Evolutionary conservation across 2,113 vertebrate species (phyloP).

Genomic region (Tamias sibiricus): DNA sequence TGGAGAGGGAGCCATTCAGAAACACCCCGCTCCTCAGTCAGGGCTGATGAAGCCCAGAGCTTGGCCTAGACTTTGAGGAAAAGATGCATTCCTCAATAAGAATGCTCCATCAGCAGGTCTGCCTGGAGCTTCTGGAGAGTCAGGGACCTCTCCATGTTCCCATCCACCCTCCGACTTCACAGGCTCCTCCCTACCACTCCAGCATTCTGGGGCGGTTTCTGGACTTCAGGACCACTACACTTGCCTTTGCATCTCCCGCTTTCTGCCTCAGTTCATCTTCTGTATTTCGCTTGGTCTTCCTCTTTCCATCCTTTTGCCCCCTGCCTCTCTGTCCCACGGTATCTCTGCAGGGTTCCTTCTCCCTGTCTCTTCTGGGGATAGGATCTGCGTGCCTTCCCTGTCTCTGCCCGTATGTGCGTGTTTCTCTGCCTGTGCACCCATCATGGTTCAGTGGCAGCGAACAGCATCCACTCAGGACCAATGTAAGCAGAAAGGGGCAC

Average conservation of each 20-base stretch:
- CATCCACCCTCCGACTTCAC: neutral
- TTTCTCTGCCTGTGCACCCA: neutral
- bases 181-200: neutral
- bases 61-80: neutral
- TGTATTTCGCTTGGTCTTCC: neutral
- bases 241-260: neutral
- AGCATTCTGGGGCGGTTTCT: neutral
- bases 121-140: neutral
- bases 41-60: neutral
- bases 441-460: neutral
- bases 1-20: neutral
- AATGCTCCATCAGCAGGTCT: neutral
- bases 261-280: constrained; percentile 22
- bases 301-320: neutral
- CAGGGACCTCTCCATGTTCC: neutral
- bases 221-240: neutral
- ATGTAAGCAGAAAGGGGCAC: neutral
- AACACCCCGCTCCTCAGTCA: neutral
- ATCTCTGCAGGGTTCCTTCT: neutral
- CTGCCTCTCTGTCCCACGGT: neutral
- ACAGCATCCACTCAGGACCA: neutral
- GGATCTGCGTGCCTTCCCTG: neutral
- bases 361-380: neutral
- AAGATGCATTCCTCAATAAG: neutral
- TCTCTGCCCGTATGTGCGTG: neutral